Evolutionary conservation across 2,888 invertebrate species (phyloP).

Genomic region (Tachystola acroxantha): DNA sequence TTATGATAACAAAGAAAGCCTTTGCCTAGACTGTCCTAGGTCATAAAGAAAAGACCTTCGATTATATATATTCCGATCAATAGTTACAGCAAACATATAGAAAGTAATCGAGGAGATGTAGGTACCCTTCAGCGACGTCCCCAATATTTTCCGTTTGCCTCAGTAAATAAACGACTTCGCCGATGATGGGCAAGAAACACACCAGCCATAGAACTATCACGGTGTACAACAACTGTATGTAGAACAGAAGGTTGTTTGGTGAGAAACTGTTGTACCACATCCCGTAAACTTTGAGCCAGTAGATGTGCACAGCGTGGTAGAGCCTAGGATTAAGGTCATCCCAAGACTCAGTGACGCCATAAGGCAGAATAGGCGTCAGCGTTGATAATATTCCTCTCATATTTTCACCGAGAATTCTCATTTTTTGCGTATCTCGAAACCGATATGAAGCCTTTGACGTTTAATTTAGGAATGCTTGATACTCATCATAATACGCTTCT

Average conservation of each 20-base stretch:
- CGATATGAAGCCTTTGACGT: slow-evolving; percentile 33
- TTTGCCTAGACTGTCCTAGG: no score
- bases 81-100: slow-evolving; percentile 27
- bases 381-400: slow-evolving; percentile 37
- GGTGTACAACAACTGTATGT: slow-evolving; percentile 55
- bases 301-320: slow-evolving; percentile 66
- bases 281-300: slow-evolving; percentile 72
- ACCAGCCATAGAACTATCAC: slow-evolving; percentile 60
- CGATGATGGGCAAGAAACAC: slow-evolving; percentile 71
- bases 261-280: slow-evolving; percentile 64
- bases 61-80: slow-evolving; percentile 16
- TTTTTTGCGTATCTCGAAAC: slow-evolving; percentile 16
- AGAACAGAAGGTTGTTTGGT: slow-evolving; percentile 42
- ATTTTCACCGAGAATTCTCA: slow-evolving; percentile 38
- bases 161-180: slow-evolving; percentile 82
- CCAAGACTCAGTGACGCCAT: slow-evolving; percentile 59
- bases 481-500: slow-evolving; percentile 6
- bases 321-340: slow-evolving; percentile 59
- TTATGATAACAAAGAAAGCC: no score
- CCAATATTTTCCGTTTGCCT: slow-evolving; percentile 80
- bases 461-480: slow-evolving; percentile 41
- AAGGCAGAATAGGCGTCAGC: slow-evolving; percentile 46
- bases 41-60: not conserved
- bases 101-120: slow-evolving; percentile 24
- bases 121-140: slow-evolving; percentile 76